Evolutionary conservation across 2,113 vertebrate genomes (phyloP), one percentile per base, ranked within the genome.

Genomic region (Bufo bufo): DNA sequence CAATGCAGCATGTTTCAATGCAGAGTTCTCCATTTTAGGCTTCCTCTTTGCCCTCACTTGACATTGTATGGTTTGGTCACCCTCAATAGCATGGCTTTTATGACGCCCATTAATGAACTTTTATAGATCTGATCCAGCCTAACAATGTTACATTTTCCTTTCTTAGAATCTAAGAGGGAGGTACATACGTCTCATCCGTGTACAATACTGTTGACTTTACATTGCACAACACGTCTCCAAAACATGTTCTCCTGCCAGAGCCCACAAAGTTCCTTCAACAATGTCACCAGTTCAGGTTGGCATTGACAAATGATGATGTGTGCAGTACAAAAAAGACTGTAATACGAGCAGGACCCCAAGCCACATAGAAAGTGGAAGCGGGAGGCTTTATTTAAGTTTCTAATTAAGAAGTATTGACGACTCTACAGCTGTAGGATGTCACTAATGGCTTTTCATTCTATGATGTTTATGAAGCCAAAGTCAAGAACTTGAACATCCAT

Each of bases 361-460:
- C 45, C n/a, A 69, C 82, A 69, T 83, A 83, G 63, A 83, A 83
- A 83, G 61, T 69, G 82, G 61, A 72, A 84, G 52, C n/a, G 65
- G 82, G 65, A 33, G 50, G 49, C 19, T n/a, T 83, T 56, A 58
- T 75, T 75, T 63, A 85, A 63, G 72, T 61, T 85, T 85, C 84
- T 85, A 85, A 85, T 85, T 85, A 77, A 85, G 84, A 85, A 85
- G 54, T 85, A 85, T 85, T 61, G 84, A 85, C 72, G 84, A 85
- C 72, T 77, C 54, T 50, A 14, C 84, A 33, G 56, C 72, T 61
- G 43, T 45, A 77, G 84, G 72, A 85, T 77, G 72, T 77, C 84
- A 77, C 84, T 85, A 85, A 85, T 85, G 72, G 72, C 54, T 77
- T 85, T 85, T 85, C 84, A 63, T 85, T 74, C 72, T 77, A 23